Base-by-base conservation (phyloP, 92 coral and sea anemone species). In the Epizoanthus stellaris region DNA sequence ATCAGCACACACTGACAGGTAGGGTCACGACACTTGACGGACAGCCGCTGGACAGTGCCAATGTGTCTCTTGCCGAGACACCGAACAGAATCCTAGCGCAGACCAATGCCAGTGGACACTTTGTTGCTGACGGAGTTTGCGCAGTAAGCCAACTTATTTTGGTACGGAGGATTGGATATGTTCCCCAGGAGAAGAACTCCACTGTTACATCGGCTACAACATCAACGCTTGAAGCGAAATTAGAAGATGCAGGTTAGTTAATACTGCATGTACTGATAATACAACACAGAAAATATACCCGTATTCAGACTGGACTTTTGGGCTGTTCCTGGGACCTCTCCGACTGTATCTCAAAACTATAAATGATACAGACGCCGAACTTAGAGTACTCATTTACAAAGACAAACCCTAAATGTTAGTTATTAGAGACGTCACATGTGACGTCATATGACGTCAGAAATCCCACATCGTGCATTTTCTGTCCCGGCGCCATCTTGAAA, bases 191-290 rank as follows among this genome's bases (percentile, higher is more conserved):
- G 43, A 34, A 38, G 45, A 61, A 45, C 10, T 67, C 88, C 11
- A 74, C 70, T 36, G 42, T 57, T 20, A 49, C 54, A 40, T 52
- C 80, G 20, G 45, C 59, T 52, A 73, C 88, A 12, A 56, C 10
- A 14, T 73, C 75, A 23, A 49, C 70, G 7, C 11, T 88, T 13
- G 58, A 60, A 16, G 80, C 76, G 19, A 88, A 53, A 39, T 54
- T 88, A 49, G 67, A 81, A 47, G 45, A 17, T 62, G 86, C 86
- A 88, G 91, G 91, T 88, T n/a, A 85, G 72, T 20, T 69, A 34
- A 2, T 34, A 6, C 16, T 47, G 4, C 6, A 47, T 47, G 54
- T 6, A 47, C 6, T 47, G n/a, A n/a, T 47, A 1, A 43, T 43
- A 5, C 54, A 47, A 47, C 6, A 47, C 54, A 8, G 12, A 47